Evolutionary conservation across 2,113 vertebrate species (phyloP).

Genomic region (Dicentrarchus labrax): DNA sequence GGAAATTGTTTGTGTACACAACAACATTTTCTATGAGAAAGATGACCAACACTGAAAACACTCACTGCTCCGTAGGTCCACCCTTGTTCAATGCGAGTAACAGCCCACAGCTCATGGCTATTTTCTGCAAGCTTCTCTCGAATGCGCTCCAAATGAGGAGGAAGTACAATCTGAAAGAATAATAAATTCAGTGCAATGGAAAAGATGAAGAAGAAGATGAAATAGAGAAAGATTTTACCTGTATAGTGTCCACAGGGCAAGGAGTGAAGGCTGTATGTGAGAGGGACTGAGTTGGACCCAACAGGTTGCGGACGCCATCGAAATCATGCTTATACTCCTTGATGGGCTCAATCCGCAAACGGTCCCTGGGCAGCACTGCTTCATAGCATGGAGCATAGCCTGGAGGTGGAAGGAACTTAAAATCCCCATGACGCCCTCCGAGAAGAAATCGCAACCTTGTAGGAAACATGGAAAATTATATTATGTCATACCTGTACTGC

Average conservation of each 20-base stretch:
- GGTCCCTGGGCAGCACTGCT: constrained; percentile 90
- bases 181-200: background rate
- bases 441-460: constrained; percentile 91
- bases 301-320: constrained; percentile 86
- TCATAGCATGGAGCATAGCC: constrained; percentile 92
- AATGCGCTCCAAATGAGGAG: constrained; percentile 95
- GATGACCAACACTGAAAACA: constrained; percentile 6
- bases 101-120: constrained; percentile 97
- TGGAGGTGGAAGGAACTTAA: constrained; percentile 93
- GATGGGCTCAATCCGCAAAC: constrained; percentile 90
- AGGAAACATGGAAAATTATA: background rate
- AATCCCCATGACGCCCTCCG: constrained; percentile 93
- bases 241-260: constrained; percentile 92
- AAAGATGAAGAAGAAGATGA: background rate
- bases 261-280: constrained; percentile 93
- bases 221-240: constrained; percentile 80
- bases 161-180: constrained; percentile 91
- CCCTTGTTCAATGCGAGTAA: constrained; percentile 97
- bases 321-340: constrained; percentile 93
- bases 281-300: constrained; percentile 92
- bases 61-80: constrained; percentile 94
- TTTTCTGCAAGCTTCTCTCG: constrained; percentile 97
- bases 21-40: background rate
- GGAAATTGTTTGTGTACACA: background rate
- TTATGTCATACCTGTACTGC: background rate